Base-by-base conservation (phyloP, 92 coral and sea anemone species). In the Porites rus region DNA sequence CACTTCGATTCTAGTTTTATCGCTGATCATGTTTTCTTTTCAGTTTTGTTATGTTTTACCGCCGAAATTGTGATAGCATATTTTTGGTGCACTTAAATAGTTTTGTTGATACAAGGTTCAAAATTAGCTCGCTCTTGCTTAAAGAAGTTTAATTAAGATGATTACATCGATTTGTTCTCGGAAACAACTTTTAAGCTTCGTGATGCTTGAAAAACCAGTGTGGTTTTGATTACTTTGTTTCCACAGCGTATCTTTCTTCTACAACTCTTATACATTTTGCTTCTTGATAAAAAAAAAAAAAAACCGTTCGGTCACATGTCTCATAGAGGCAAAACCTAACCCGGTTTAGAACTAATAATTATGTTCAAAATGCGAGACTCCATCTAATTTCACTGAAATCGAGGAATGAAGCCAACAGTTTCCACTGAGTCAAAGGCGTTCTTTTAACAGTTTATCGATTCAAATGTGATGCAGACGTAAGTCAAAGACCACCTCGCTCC, bases 11-110 rank as follows among this genome's bases (percentile, higher is more conserved):
- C 64, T 72, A 24, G 63, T 62, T 71, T 61, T 46, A 61, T 72
- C 71, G 51, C 50, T 19, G n/a, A 22, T 8, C 61, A 71, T 83
- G 87, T 72, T 83, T 72, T 72, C 86, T 73, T 73, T 73, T 72
- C 61, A 74, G 74, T 50, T 83, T 65, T 4, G 80, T 14, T 20
- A 50, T 21, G 63, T 83, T 83, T 83, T 73, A 65, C 74, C 80
- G 6, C 73, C n/a, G 46, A 50, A 20, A 73, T 46, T 73, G 52
- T 52, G 87, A 64, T 83, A 73, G 72, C 74, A 83, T 63, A 52
- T 72, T 74, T 13, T 22, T 19, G 80, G 52, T 73, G 87, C 80
- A 62, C 25, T 46, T 28, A 28, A 46, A 14, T 50, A 63, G 31
- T 51, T 6, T 64, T 83, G 87, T 83, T 83, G 74, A 83, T 73